Conservation (phyloP, 1,140 invertebrate genomes). For the Maniola jurtina region DNA sequence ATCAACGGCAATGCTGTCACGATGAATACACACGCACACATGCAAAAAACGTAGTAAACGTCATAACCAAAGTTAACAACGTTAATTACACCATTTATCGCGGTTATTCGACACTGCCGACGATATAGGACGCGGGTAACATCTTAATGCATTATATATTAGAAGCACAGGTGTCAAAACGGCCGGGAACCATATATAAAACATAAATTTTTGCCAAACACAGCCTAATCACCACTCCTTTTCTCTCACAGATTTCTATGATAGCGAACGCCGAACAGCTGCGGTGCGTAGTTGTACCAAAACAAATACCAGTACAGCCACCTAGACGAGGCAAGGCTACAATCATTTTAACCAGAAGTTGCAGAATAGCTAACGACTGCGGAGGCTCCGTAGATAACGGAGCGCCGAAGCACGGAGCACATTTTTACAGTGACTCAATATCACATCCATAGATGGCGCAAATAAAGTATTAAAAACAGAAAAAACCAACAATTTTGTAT, state of each 20-base stretch:
- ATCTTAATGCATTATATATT: conserved; percentile 52
- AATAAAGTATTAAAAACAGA: too few relatives aligned
- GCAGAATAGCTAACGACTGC: neutral
- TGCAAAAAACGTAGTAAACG: conserved; percentile 68
- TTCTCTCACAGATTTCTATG: conserved; percentile 76
- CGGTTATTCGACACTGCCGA: conserved; percentile 55
- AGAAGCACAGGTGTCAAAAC: conserved; percentile 43
- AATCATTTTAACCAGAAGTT: neutral
- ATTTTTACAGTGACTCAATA: too few relatives aligned
- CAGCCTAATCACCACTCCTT: conserved; percentile 77
- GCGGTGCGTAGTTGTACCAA: conserved; percentile 74
- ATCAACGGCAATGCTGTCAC: conserved; percentile 66
- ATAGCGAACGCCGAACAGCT: conserved; percentile 78
- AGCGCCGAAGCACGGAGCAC: too few relatives aligned
- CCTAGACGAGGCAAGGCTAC: conserved; percentile 33
- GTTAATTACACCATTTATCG: conserved; percentile 64
- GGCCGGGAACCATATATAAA: conserved; percentile 68
- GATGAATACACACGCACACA: conserved; percentile 59
- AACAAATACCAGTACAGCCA: conserved; percentile 70
- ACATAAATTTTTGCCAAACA: conserved; percentile 68
- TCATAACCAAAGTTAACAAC: conserved; percentile 72
- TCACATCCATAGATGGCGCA: too few relatives aligned
- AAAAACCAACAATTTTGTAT: too few relatives aligned
- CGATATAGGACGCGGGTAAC: conserved; percentile 53
- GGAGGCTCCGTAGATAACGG: too few relatives aligned